A percentile compares a stretch with the other conserved stretches of the same genome.
Evolutionary conservation across 2,113 vertebrate species (phyloP).

Genomic region (Chascanopsetta lugubris): DNA sequence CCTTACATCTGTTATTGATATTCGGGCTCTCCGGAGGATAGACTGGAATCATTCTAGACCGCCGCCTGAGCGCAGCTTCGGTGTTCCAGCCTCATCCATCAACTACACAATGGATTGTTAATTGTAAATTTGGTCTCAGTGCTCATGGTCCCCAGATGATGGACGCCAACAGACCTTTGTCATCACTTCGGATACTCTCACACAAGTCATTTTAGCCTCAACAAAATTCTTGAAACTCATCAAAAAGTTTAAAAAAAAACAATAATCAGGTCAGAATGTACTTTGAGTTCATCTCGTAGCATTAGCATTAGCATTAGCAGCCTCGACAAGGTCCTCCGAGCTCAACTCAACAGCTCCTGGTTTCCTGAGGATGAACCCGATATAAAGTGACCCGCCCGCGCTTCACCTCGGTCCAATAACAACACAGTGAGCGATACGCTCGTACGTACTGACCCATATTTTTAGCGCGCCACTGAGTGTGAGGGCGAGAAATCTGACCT

Average conservation of each 20-base stretch:
- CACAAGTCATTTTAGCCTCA: not conserved
- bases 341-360: not conserved
- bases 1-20: not conserved
- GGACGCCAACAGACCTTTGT: not conserved
- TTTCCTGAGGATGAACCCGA: not conserved
- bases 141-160: not conserved
- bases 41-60: not conserved
- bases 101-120: not conserved
- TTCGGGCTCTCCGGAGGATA: not conserved
- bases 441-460: conserved; percentile 36
- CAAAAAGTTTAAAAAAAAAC: too few species aligned
- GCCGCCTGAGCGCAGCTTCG: not conserved
- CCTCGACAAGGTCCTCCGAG: not conserved
- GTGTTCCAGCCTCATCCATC: not conserved
- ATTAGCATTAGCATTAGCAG: too few species aligned
- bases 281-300: too few species aligned
- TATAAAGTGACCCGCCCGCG: too few species aligned
- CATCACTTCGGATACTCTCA: too few species aligned
- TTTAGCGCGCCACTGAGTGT: conserved; percentile 4
- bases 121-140: not conserved
- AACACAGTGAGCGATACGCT: too few species aligned
- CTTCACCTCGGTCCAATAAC: too few species aligned
- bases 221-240: too few species aligned
- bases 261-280: not conserved
- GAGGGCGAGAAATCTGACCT: conserved; percentile 6